Evolutionary conservation across 2,888 invertebrate genomes (phyloP).

Genomic region (Rhodophaea formosa): DNA sequence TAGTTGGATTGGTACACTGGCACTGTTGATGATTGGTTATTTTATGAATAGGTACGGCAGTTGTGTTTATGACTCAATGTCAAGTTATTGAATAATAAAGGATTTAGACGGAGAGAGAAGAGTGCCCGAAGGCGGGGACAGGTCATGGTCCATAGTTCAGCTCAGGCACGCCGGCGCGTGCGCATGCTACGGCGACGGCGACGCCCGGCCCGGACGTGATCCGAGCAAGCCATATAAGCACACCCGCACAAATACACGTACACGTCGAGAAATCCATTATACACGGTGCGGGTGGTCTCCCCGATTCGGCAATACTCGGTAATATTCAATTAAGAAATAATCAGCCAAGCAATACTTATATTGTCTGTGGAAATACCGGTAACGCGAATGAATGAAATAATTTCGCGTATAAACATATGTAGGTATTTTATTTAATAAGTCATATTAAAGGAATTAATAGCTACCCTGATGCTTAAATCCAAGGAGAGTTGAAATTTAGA

Average conservation of each 20-base stretch:
- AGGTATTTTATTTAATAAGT: no score
- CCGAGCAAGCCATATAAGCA: conserved; percentile 35
- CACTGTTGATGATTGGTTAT: no score
- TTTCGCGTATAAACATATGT: not conserved
- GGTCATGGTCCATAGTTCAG: conserved; percentile 4
- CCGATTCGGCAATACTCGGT: conserved; percentile 36
- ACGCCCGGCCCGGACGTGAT: conserved; percentile 28
- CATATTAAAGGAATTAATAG: no score
- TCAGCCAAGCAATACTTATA: not conserved
- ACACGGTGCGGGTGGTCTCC: conserved; percentile 54
- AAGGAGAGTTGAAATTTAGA: no score
- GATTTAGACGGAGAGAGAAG: not conserved
- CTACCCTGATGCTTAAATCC: no score
- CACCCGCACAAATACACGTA: conserved; percentile 41
- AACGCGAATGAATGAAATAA: not conserved
- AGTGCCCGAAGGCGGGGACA: not conserved
- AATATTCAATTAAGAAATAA: conserved; percentile 40
- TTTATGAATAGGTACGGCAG: no score
- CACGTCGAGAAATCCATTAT: conserved; percentile 44
- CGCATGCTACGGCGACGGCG: not conserved
- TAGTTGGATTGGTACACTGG: no score
- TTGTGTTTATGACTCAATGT: no score
- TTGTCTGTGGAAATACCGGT: no score
- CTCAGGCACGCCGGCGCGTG: conserved; percentile 4
- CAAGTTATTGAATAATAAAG: not conserved